phyloP scores from a whole-genome alignment of 2,113 vertebrate genomes.

The Gambusia affinis region DNA sequence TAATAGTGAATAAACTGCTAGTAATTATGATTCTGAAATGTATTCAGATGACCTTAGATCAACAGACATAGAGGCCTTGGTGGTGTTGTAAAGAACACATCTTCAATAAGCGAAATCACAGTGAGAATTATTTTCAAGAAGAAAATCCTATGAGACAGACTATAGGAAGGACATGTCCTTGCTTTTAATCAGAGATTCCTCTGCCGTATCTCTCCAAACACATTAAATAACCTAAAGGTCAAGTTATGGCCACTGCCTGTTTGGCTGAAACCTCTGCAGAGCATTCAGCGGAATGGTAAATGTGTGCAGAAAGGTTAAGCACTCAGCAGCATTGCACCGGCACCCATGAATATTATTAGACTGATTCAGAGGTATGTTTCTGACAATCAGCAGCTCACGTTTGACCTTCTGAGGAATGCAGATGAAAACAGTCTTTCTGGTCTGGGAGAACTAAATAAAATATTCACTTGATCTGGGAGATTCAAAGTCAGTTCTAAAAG shows the following conservation, averaged over 20 bases:
- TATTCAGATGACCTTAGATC: too few relatives aligned
- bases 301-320: slow-evolving; percentile 73
- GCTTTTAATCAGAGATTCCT: slow-evolving; percentile 33
- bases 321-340: slow-evolving; percentile 22
- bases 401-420: slow-evolving; percentile 41
- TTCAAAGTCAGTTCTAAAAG: slow-evolving; percentile 25
- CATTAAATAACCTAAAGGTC: slow-evolving; percentile 78
- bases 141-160: neutral
- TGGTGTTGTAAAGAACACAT: neutral
- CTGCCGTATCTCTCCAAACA: slow-evolving; percentile 59
- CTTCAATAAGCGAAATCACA: neutral
- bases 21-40: too few relatives aligned
- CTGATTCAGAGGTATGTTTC: slow-evolving; percentile 37
- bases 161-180: slow-evolving; percentile 10
- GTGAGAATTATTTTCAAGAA: neutral
- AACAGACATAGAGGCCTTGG: neutral
- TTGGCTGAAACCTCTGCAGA: slow-evolving; percentile 44
- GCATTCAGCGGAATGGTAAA: slow-evolving; percentile 59
- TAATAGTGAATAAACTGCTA: too few relatives aligned
- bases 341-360: slow-evolving; percentile 68
- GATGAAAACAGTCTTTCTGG: slow-evolving; percentile 44
- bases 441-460: slow-evolving; percentile 47
- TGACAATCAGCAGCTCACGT: slow-evolving; percentile 35
- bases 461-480: slow-evolving; percentile 28
- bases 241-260: slow-evolving; percentile 54